These are phyloP conservation scores for Halichondria panicea DNA, from an alignment of 37 sponge, comb jelly and placozoan genomes.

Conservation along the genomic window DNA sequence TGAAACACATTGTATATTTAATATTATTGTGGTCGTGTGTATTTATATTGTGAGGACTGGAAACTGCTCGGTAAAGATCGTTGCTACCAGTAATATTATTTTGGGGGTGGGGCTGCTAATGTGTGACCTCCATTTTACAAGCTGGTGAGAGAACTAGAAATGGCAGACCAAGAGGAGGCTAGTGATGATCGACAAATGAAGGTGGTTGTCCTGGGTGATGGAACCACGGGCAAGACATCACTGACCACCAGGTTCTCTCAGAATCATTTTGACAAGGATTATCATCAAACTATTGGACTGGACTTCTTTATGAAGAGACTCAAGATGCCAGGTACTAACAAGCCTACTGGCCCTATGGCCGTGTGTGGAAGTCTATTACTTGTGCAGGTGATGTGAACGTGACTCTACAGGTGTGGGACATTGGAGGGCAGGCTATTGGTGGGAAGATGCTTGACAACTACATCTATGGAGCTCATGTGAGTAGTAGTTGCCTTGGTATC, in stretches of 20 bases:
- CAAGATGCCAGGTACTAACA: constrained; percentile 66
- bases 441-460: constrained; percentile 96
- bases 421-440: constrained; percentile 95
- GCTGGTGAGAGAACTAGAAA: no score
- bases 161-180: no score
- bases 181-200: constrained; percentile 84
- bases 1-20: no score
- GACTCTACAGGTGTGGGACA: constrained; percentile 96
- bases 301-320: constrained; percentile 96
- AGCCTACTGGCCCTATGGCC: background rate
- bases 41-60: no score
- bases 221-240: constrained; percentile 95
- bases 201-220: constrained; percentile 92
- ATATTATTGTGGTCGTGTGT: no score
- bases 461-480: constrained; percentile 89
- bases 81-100: no score
- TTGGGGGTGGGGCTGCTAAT: no score
- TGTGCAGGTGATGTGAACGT: constrained; percentile 74
- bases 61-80: no score
- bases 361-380: background rate
- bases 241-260: constrained; percentile 81
- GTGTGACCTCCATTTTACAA: no score
- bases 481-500: constrained; percentile 3
- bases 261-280: constrained; percentile 79
- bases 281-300: constrained; percentile 92